Evolutionary conservation across 2,797 vertebrate species (phyloP).

Genomic region (Hypotaenidia okinawae): DNA sequence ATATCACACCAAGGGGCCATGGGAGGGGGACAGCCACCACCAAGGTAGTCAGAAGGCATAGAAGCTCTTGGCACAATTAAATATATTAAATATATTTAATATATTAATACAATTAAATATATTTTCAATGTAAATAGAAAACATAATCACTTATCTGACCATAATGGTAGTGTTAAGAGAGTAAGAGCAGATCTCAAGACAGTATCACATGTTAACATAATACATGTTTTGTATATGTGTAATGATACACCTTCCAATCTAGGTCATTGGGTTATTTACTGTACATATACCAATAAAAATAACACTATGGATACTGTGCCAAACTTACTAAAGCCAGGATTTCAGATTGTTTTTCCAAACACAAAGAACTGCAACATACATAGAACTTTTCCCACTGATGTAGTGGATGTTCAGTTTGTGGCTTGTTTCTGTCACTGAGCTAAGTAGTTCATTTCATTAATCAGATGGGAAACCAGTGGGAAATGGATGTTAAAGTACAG

Average conservation of each 20-base stretch:
- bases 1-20: neutral
- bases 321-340: neutral
- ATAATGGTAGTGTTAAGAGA: neutral
- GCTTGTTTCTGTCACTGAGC: neutral
- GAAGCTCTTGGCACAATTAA: neutral
- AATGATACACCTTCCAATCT: neutral
- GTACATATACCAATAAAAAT: neutral
- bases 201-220: neutral
- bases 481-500: neutral
- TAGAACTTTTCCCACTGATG: constrained; percentile 30
- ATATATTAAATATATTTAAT: too few species aligned
- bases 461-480: neutral
- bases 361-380: neutral
- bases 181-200: neutral
- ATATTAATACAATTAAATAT: too few species aligned
- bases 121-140: neutral
- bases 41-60: neutral
- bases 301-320: neutral
- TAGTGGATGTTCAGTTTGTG: neutral
- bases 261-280: neutral
- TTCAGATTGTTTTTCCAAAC: neutral
- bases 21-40: neutral
- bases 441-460: constrained; percentile 9
- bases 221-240: neutral
- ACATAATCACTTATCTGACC: neutral